Percentiles rank a stretch among this genome's conserved stretches.
These are phyloP conservation scores for Entomobrya multifasciata DNA, from an alignment of 2,888 invertebrate species.

Conservation along the genomic window DNA sequence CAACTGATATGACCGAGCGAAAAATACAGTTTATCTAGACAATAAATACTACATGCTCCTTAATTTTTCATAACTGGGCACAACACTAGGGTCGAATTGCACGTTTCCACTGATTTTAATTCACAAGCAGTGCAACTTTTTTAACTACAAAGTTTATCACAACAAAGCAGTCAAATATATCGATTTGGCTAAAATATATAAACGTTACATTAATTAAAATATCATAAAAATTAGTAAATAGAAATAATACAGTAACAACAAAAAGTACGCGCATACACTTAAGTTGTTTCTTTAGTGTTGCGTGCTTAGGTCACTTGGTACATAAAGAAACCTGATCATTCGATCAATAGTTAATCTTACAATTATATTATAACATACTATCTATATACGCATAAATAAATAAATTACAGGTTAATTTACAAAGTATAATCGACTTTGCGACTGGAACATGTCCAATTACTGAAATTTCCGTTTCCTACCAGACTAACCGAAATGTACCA, in stretches of 20 bases:
- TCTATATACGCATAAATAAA: conserved; percentile 4
- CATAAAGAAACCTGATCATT: too few species aligned
- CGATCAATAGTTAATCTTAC: not conserved
- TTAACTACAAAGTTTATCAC: conserved; percentile 28
- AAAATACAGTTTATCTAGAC: too few species aligned
- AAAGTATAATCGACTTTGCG: not conserved
- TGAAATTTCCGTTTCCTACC: not conserved
- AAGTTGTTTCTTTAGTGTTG: too few species aligned
- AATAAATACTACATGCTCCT: too few species aligned
- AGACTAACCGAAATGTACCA: too few species aligned
- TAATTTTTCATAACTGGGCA: too few species aligned
- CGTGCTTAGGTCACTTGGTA: too few species aligned
- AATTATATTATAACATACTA: not conserved
- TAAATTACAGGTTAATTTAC: conserved; percentile 72
- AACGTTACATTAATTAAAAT: not conserved
- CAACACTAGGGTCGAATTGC: too few species aligned
- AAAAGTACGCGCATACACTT: too few species aligned
- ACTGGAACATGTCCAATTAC: conserved; percentile 18
- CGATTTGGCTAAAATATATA: too few species aligned
- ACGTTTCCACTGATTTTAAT: too few species aligned
- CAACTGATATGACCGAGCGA: not conserved
- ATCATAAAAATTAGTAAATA: not conserved
- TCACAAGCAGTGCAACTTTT: not conserved
- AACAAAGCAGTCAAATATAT: conserved; percentile 34
- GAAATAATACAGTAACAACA: not conserved